These are phyloP conservation scores for Callimorpha dominula DNA, from an alignment of 2,888 invertebrate species.

Conservation along the genomic window DNA sequence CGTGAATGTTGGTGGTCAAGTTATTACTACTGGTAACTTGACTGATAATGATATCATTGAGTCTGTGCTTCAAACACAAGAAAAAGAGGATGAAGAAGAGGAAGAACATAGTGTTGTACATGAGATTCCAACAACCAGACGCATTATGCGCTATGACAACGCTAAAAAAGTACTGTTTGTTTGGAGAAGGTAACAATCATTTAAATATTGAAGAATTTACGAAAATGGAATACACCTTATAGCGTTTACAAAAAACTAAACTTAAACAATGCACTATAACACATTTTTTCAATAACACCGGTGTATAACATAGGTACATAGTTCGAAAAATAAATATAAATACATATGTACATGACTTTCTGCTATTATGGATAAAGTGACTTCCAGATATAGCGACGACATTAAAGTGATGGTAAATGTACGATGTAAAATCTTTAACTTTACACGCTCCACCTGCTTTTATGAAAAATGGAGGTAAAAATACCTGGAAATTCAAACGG, in stretches of 20 bases:
- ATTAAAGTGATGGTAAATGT: too few relatives aligned
- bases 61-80: background rate
- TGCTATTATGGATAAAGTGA: too few relatives aligned
- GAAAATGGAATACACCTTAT: background rate
- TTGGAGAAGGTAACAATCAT: background rate
- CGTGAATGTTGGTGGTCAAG: too few relatives aligned
- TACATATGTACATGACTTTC: too few relatives aligned
- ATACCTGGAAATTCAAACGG: too few relatives aligned
- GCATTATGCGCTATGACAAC: background rate
- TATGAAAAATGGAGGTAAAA: too few relatives aligned
- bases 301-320: too few relatives aligned
- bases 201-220: background rate
- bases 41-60: background rate
- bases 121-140: background rate
- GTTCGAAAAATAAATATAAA: too few relatives aligned
- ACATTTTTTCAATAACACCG: background rate
- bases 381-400: too few relatives aligned
- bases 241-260: background rate
- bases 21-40: background rate
- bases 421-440: too few relatives aligned
- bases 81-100: background rate
- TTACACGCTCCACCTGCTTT: too few relatives aligned
- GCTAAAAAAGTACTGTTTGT: background rate
- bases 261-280: background rate
- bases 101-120: background rate